phyloP scores from a whole-genome alignment of 2,888 invertebrate genomes.

The Balanococcus diminutus region DNA sequence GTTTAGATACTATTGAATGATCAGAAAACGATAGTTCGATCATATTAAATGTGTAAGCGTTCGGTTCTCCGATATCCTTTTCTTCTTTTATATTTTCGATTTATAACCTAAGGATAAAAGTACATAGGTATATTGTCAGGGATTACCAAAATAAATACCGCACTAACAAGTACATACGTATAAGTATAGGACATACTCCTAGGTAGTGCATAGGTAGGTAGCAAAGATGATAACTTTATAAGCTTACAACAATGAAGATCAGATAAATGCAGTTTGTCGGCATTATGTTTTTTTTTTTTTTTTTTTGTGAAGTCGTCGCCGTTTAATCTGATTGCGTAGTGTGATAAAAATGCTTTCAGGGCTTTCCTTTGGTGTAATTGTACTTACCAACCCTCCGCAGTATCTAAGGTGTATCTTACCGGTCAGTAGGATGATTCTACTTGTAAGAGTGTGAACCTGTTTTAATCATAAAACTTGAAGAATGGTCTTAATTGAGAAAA shows the following conservation, averaged over 20 bases:
- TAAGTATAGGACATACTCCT: not conserved
- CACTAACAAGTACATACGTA: not conserved
- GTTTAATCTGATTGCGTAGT: not conserved
- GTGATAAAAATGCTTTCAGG: constrained; percentile 28
- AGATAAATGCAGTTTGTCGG: constrained; percentile 33
- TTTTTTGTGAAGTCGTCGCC: constrained; percentile 11
- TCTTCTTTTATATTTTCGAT: not conserved
- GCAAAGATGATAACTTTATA: constrained; percentile 16
- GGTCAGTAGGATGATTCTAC: no score
- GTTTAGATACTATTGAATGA: constrained; percentile 46
- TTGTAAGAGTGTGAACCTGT: not conserved
- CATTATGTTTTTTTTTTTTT: constrained; percentile 3
- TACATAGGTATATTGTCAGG: not conserved
- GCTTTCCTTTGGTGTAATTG: not conserved
- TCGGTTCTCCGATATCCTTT: constrained; percentile 30
- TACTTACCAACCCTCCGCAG: not conserved
- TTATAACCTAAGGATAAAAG: constrained; percentile 20
- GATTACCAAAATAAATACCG: constrained; percentile 37
- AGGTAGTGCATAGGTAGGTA: not conserved
- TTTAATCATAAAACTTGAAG: no score
- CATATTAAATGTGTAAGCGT: constrained; percentile 22
- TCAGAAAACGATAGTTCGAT: constrained; percentile 46
- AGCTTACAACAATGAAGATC: constrained; percentile 2
- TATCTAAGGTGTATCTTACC: not conserved
- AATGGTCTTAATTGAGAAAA: no score